A percentile compares a stretch with the other conserved stretches of the same genome.
Evolutionary conservation across 2,113 vertebrate genomes (phyloP).

Genomic region (Thermophis baileyi): DNA sequence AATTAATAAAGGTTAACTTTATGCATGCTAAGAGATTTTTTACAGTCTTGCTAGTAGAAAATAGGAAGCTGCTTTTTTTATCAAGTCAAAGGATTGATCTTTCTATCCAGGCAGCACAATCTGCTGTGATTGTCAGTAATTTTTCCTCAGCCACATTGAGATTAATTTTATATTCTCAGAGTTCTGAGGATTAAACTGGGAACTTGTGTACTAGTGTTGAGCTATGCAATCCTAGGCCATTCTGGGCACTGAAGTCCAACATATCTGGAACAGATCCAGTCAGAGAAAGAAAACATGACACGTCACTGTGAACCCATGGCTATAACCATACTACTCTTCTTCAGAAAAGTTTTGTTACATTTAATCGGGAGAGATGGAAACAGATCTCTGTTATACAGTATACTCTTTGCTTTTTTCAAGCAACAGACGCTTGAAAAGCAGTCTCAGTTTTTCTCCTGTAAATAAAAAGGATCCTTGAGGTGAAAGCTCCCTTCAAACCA

Average conservation of each 20-base stretch:
- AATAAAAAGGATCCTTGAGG: slow-evolving; percentile 60
- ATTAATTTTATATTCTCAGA: neutral
- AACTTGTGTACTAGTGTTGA: neutral
- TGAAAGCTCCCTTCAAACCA: slow-evolving; percentile 61
- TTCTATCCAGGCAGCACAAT: neutral
- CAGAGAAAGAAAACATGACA: neutral
- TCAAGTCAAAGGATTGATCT: neutral
- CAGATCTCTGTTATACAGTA: slow-evolving; percentile 13
- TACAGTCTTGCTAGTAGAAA: neutral
- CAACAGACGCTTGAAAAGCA: slow-evolving; percentile 45
- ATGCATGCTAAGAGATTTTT: neutral
- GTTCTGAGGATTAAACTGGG: neutral
- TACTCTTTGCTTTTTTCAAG: slow-evolving; percentile 49
- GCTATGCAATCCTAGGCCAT: neutral
- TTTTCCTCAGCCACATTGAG: neutral
- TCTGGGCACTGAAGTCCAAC: neutral
- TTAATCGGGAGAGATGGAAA: neutral
- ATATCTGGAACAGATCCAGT: neutral
- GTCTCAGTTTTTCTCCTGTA: slow-evolving; percentile 49
- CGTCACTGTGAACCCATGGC: neutral
- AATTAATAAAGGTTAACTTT: neutral
- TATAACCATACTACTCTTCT: neutral
- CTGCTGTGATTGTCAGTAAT: neutral
- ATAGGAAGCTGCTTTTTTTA: neutral
- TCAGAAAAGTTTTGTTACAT: neutral